These are phyloP conservation scores for Oasisia sp. DNA, from an alignment of 2,888 invertebrate species.

Conservation along the genomic window DNA sequence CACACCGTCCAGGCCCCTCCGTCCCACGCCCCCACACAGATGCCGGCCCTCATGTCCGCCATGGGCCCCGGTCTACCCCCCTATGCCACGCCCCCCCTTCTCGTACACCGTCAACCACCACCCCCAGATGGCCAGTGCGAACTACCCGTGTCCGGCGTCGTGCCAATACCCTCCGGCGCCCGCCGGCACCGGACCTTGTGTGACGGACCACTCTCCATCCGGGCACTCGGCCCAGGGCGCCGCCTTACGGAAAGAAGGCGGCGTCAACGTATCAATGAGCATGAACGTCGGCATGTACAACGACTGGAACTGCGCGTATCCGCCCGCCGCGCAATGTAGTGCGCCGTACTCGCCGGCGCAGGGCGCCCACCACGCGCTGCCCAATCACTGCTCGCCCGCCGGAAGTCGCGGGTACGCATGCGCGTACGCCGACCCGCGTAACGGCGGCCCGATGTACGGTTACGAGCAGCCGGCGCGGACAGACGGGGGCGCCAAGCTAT, in stretches of 20 bases:
- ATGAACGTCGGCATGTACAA: constrained; percentile 87
- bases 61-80: background rate
- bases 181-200: constrained; percentile 51
- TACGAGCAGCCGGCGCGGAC: background rate
- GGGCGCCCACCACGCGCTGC: constrained; percentile 32
- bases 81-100: constrained; percentile 7
- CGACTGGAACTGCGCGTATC: constrained; percentile 34
- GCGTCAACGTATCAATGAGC: constrained; percentile 96
- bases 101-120: constrained; percentile 46
- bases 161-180: constrained; percentile 31
- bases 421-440: background rate
- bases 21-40: constrained; percentile 21
- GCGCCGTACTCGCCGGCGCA: constrained; percentile 32
- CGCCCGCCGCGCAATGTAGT: constrained; percentile 24
- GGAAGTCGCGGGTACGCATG: constrained; percentile 23
- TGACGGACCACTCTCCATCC: background rate
- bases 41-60: constrained; percentile 17
- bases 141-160: background rate
- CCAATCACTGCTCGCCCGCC: constrained; percentile 33
- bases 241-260: constrained; percentile 88
- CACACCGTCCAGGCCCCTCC: constrained; percentile 86
- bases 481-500: background rate
- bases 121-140: constrained; percentile 58
- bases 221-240: background rate
- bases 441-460: background rate